phyloP scores from a whole-genome alignment of 2,888 invertebrate species.

The Diplazon laetatorius region DNA sequence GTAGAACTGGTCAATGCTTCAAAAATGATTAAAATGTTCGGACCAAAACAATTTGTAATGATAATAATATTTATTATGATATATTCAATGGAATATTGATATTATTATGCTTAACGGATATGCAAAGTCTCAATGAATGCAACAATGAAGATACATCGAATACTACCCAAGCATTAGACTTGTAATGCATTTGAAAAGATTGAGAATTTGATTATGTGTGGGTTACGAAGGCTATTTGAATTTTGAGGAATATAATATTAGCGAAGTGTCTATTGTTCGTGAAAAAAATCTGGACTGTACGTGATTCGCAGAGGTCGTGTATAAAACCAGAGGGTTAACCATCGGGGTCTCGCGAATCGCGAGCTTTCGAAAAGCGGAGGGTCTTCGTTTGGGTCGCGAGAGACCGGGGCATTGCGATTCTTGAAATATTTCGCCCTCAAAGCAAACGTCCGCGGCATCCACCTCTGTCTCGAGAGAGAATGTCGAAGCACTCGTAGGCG shows the following conservation, averaged over 20 bases:
- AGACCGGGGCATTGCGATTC: constrained; percentile 73
- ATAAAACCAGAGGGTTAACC: constrained; percentile 10
- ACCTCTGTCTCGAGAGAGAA: constrained; percentile 73
- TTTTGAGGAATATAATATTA: neutral
- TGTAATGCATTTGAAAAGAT: no score
- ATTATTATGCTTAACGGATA: no score
- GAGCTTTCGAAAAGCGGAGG: constrained; percentile 1
- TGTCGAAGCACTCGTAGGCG: constrained; percentile 69
- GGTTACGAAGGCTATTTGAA: neutral
- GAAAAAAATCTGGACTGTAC: constrained; percentile 16
- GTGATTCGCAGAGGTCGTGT: constrained; percentile 2
- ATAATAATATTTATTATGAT: no score
- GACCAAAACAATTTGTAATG: no score
- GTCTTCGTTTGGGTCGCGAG: constrained; percentile 31
- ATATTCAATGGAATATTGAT: no score
- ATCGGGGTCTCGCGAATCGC: constrained; percentile 22
- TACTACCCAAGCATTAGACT: no score
- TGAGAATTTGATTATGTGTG: neutral
- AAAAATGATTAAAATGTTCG: no score
- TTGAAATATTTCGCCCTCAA: constrained; percentile 81
- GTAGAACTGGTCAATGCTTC: no score
- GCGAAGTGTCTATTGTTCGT: constrained; percentile 52
- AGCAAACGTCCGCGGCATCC: constrained; percentile 81
- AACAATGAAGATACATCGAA: no score
- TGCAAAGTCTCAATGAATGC: no score